These are phyloP conservation scores for Anolis apletophallus DNA, from an alignment of 2,797 vertebrate species.

Conservation along the genomic window DNA sequence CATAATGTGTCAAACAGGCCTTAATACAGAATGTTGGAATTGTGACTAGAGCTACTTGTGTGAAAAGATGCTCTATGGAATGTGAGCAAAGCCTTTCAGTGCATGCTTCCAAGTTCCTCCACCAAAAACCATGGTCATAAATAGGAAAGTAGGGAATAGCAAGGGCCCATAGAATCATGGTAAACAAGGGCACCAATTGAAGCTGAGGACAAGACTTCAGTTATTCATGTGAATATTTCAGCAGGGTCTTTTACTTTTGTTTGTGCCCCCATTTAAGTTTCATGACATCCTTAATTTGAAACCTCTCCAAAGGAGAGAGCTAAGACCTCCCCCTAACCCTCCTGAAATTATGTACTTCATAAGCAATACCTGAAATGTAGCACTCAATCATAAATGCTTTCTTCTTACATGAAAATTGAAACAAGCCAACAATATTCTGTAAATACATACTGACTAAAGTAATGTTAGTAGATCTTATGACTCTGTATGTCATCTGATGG, in stretches of 20 bases:
- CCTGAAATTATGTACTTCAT: not conserved
- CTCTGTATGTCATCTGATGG: too few relatives aligned
- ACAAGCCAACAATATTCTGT: not conserved
- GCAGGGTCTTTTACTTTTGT: not conserved
- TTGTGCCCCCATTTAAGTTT: not conserved
- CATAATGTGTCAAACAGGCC: not conserved
- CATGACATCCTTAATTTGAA: not conserved
- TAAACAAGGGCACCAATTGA: not conserved
- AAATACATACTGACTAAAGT: not conserved
- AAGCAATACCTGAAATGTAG: not conserved
- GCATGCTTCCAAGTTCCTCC: not conserved
- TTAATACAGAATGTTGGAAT: not conserved
- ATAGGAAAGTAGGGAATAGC: too few relatives aligned
- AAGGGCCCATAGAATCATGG: not conserved
- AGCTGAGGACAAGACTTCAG: too few relatives aligned
- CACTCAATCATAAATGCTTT: not conserved
- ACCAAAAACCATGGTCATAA: not conserved
- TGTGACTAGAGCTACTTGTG: not conserved
- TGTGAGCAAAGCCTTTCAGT: not conserved
- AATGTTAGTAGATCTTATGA: too few relatives aligned
- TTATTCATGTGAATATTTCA: not conserved
- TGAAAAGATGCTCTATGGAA: not conserved
- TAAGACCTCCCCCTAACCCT: not conserved
- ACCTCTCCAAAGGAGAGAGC: not conserved
- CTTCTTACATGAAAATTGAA: not conserved